Percentiles rank a stretch among this genome's conserved stretches.
phyloP scores from a whole-genome alignment of 2,888 invertebrate genomes.

The Polymixis flavicincta region DNA sequence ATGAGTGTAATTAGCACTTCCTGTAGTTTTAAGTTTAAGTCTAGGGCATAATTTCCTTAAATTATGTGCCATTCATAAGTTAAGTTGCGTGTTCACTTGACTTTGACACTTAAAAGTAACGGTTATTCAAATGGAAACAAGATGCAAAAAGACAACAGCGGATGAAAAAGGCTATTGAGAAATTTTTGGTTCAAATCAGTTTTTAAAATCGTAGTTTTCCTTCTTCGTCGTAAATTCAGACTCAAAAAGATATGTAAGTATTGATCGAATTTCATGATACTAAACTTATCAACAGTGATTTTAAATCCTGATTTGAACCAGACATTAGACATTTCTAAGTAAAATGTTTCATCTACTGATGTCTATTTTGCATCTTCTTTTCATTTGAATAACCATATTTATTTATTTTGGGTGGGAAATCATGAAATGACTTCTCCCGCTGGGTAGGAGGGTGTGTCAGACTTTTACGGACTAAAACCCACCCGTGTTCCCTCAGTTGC shows the following conservation, averaged over 20 bases:
- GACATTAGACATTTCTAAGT: not conserved
- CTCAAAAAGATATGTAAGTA: too few species aligned
- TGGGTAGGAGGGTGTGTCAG: too few species aligned
- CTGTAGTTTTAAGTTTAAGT: slow-evolving; percentile 50
- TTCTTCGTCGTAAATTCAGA: too few species aligned
- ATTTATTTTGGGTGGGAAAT: too few species aligned
- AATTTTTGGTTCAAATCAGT: not conserved
- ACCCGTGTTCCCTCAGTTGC: too few species aligned
- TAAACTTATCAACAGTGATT: too few species aligned
- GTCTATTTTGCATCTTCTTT: slow-evolving; percentile 17
- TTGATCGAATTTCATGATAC: too few species aligned
- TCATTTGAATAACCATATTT: not conserved
- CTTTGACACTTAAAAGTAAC: slow-evolving; percentile 36
- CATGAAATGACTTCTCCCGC: too few species aligned
- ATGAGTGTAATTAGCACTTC: slow-evolving; percentile 55
- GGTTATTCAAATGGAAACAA: slow-evolving; percentile 1
- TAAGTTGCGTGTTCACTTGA: slow-evolving; percentile 15
- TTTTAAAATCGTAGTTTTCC: not conserved
- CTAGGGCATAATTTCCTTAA: slow-evolving; percentile 39
- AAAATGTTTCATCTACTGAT: not conserved
- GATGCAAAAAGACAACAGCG: not conserved
- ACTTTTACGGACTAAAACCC: too few species aligned
- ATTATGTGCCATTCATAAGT: slow-evolving; percentile 1
- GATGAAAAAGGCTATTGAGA: slow-evolving; percentile 6
- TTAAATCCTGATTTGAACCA: not conserved